A percentile compares a stretch with the other conserved stretches of the same genome.
These are phyloP conservation scores for Globia sparganii DNA, from an alignment of 2,888 invertebrate genomes.

Conservation along the genomic window DNA sequence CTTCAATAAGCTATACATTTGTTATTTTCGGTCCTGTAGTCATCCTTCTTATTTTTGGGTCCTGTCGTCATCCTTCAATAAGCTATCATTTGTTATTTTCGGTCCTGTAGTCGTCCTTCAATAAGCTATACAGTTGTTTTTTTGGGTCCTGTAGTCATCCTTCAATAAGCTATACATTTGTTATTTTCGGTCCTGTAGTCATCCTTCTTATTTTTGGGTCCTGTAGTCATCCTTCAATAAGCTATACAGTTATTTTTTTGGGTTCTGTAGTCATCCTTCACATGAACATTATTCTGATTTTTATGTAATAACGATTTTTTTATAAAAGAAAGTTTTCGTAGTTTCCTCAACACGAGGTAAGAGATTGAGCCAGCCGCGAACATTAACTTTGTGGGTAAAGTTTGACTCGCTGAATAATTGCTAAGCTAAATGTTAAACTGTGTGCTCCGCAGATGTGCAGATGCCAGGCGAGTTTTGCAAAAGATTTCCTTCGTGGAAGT, in stretches of 20 bases:
- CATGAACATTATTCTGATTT: constrained; percentile 23
- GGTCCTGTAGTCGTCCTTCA: constrained; percentile 32
- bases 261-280: constrained; percentile 33
- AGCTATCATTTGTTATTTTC: constrained; percentile 18
- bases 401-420: constrained; percentile 79
- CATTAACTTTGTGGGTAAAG: constrained; percentile 74
- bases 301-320: constrained; percentile 13
- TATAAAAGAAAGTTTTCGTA: constrained; percentile 42
- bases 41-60: constrained; percentile 35
- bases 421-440: constrained; percentile 72
- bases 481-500: constrained; percentile 58
- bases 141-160: constrained; percentile 22
- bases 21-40: constrained; percentile 13
- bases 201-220: constrained; percentile 35
- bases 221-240: constrained; percentile 40
- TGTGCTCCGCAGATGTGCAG: constrained; percentile 66
- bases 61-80: constrained; percentile 38
- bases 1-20: constrained; percentile 35
- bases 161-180: constrained; percentile 35
- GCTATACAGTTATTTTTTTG: constrained; percentile 19
- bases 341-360: constrained; percentile 66
- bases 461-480: constrained; percentile 62
- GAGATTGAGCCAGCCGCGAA: constrained; percentile 68
- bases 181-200: constrained; percentile 12
- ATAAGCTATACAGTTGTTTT: constrained; percentile 25